Conservation (phyloP, 92 coral and sea anemone genomes). For the Porites lobata region DNA sequence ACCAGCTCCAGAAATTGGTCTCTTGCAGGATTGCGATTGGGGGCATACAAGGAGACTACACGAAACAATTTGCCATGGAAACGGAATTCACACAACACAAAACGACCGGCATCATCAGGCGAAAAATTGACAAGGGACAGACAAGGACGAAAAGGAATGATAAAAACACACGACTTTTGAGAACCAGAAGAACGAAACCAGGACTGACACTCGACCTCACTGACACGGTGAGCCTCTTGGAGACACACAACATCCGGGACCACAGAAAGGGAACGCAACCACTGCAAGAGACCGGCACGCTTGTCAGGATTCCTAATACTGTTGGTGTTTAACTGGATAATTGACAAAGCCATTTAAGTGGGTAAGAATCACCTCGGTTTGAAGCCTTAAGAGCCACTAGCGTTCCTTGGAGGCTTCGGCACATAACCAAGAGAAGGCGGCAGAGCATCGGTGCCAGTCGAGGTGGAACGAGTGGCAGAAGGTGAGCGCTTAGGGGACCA, state of each 20-base stretch:
- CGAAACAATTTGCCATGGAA: not conserved
- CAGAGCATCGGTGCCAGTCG: no score
- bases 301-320: not conserved
- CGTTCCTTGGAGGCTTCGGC: no score
- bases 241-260: constrained; percentile 11
- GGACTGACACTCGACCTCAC: not conserved
- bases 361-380: no score
- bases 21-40: constrained; percentile 34
- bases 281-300: not conserved
- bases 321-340: not conserved
- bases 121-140: not conserved
- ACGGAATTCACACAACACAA: not conserved
- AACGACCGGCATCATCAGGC: not conserved
- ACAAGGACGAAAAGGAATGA: not conserved
- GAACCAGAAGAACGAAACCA: constrained; percentile 6
- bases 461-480: no score
- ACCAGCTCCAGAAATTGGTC: not conserved
- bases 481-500: no score
- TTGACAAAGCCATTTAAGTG: not conserved
- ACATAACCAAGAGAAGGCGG: no score
- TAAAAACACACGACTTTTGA: not conserved
- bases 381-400: no score
- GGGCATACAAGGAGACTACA: not conserved
- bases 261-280: not conserved
- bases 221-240: constrained; percentile 21